A percentile compares a stretch with the other conserved stretches of the same genome.
Conservation (phyloP, 2,888 invertebrate species). For the Sesamia inferens region DNA sequence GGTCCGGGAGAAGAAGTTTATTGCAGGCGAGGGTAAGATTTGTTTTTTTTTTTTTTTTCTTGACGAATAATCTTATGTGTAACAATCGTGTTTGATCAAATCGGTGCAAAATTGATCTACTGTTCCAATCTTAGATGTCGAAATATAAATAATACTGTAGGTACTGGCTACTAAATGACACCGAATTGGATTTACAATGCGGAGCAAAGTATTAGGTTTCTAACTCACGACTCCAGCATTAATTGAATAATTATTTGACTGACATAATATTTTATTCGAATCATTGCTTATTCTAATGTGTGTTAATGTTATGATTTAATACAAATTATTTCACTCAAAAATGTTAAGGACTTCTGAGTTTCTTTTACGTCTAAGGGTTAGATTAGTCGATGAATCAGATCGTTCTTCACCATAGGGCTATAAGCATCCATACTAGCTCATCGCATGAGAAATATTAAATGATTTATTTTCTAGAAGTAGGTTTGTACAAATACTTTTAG, state of each 20-base stretch:
- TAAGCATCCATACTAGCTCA: too few species aligned
- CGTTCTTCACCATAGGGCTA: not conserved
- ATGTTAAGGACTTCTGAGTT: not conserved
- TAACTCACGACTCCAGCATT: conserved; percentile 31
- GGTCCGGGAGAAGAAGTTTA: too few species aligned
- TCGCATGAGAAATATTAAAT: too few species aligned
- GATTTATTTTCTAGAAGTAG: too few species aligned
- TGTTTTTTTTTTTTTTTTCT: too few species aligned
- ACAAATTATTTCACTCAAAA: not conserved
- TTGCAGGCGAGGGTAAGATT: too few species aligned
- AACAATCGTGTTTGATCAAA: not conserved
- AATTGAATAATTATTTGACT: conserved; percentile 38
- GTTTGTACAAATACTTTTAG: too few species aligned
- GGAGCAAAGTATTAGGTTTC: conserved; percentile 43
- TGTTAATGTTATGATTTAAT: not conserved
- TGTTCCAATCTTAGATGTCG: not conserved
- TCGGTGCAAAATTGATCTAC: not conserved
- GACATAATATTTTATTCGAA: conserved; percentile 21
- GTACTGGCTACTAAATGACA: conserved; percentile 25
- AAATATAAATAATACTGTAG: conserved; percentile 14
- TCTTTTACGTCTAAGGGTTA: too few species aligned
- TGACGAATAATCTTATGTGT: not conserved
- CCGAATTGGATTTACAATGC: conserved; percentile 35
- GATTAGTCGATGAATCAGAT: not conserved
- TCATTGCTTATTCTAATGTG: not conserved